Conservation (phyloP, 2,797 vertebrate species). For the Danio choprae region DNA sequence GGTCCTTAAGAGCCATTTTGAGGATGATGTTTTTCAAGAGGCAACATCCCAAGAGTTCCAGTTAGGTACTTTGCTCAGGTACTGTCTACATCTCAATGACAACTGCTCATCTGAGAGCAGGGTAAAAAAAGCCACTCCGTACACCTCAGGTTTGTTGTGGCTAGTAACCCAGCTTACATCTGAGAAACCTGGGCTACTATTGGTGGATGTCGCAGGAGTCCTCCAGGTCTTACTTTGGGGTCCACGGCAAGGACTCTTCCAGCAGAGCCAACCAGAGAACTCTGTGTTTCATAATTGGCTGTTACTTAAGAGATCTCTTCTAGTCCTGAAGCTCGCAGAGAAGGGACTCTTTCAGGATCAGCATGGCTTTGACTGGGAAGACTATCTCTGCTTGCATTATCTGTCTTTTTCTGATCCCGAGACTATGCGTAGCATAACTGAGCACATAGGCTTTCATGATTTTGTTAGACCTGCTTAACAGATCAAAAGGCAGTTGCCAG, state of each 20-base stretch:
- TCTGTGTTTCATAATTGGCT: slow-evolving; percentile 76
- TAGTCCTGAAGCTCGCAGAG: slow-evolving; percentile 82
- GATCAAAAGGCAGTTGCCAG: background rate
- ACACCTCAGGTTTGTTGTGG: slow-evolving; percentile 71
- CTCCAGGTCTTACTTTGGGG: slow-evolving; percentile 88
- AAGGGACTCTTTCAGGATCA: slow-evolving; percentile 54
- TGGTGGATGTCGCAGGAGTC: slow-evolving; percentile 63
- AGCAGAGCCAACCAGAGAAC: slow-evolving; percentile 56
- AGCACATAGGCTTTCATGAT: slow-evolving; percentile 61
- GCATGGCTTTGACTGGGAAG: slow-evolving; percentile 74
- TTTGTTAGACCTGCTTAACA: background rate
- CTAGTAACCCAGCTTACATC: slow-evolving; percentile 72
- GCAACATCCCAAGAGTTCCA: slow-evolving; percentile 67
- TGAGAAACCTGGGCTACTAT: slow-evolving; percentile 58
- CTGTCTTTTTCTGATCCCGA: slow-evolving; percentile 72
- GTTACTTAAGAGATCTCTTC: slow-evolving; percentile 75
- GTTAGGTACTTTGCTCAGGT: slow-evolving; percentile 73
- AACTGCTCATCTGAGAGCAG: slow-evolving; percentile 35
- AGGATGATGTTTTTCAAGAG: slow-evolving; percentile 33
- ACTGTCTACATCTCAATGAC: slow-evolving; percentile 68
- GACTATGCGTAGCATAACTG: slow-evolving; percentile 61
- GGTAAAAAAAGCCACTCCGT: slow-evolving; percentile 63
- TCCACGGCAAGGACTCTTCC: slow-evolving; percentile 69
- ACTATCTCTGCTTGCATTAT: slow-evolving; percentile 82
- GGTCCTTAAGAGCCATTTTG: slow-evolving; percentile 65